These are phyloP conservation scores for Ammodramus savannarum DNA, from an alignment of 2,113 vertebrate genomes.

Conservation along the genomic window DNA sequence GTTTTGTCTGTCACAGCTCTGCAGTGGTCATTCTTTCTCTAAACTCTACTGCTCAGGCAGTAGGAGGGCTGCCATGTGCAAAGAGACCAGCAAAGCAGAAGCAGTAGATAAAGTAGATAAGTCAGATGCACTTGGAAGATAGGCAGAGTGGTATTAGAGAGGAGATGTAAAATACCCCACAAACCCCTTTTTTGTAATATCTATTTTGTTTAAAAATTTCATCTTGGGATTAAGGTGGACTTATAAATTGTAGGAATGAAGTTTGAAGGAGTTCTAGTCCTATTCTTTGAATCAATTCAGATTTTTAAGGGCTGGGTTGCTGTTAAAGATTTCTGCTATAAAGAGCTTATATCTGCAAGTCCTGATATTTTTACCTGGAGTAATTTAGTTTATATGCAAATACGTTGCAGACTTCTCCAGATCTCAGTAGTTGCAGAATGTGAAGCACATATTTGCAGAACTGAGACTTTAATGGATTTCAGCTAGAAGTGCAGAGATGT, in stretches of 20 bases:
- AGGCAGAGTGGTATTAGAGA: background rate
- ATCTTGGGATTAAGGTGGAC: background rate
- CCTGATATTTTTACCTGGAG: background rate
- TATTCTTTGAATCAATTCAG: background rate
- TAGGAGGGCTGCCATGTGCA: background rate
- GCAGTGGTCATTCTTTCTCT: background rate
- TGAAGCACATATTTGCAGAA: background rate
- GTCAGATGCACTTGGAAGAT: background rate
- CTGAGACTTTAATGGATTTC: background rate
- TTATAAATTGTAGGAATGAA: background rate
- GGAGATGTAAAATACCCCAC: background rate
- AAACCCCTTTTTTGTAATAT: background rate
- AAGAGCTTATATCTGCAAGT: background rate
- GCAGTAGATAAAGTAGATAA: background rate
- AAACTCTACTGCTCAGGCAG: background rate
- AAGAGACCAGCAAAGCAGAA: background rate
- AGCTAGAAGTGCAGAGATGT: background rate
- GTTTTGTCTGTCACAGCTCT: background rate
- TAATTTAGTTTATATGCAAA: background rate
- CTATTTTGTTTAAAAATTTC: background rate
- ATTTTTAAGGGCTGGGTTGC: background rate
- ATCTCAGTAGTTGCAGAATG: background rate
- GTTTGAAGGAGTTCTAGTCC: background rate
- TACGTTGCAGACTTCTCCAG: background rate
- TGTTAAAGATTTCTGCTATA: background rate